These are phyloP conservation scores for Apodemus speciosus DNA, from an alignment of 2,113 vertebrate genomes.

Conservation along the genomic window DNA sequence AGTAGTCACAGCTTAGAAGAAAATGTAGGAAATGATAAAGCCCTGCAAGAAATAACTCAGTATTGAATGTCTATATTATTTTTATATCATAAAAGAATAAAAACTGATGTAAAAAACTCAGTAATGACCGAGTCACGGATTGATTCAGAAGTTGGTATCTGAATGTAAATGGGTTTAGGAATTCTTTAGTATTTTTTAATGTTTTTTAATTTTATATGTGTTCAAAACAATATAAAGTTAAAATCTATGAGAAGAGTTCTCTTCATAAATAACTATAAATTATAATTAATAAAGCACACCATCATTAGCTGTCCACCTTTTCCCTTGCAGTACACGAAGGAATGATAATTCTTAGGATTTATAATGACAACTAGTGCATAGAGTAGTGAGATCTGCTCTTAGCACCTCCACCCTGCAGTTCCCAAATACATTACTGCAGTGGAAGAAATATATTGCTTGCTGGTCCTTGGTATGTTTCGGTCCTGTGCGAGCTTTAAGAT, in stretches of 20 bases:
- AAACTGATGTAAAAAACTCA: conserved; percentile 1
- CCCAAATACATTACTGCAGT: not conserved
- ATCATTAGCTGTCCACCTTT: not conserved
- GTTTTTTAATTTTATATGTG: conserved; percentile 16
- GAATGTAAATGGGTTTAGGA: conserved; percentile 27
- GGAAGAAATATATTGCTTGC: not conserved
- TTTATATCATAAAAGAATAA: conserved; percentile 6
- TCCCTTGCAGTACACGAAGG: not conserved
- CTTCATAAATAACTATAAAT: conserved; percentile 13
- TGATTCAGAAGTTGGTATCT: not conserved
- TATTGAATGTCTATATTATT: not conserved
- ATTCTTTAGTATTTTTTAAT: not conserved
- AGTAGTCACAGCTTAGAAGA: not conserved
- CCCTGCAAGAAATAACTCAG: not conserved
- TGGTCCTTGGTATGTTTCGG: not conserved
- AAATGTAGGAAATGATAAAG: not conserved
- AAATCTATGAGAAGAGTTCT: conserved; percentile 41
- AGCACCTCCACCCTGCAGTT: not conserved
- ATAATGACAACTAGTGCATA: not conserved
- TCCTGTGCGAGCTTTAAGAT: not conserved
- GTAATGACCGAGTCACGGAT: not conserved
- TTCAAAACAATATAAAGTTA: not conserved
- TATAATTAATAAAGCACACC: conserved; percentile 2
- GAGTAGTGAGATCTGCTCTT: not conserved
- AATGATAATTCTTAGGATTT: not conserved